Evolutionary conservation across 1,140 invertebrate genomes (phyloP).

Genomic region (Anastatus disparis): DNA sequence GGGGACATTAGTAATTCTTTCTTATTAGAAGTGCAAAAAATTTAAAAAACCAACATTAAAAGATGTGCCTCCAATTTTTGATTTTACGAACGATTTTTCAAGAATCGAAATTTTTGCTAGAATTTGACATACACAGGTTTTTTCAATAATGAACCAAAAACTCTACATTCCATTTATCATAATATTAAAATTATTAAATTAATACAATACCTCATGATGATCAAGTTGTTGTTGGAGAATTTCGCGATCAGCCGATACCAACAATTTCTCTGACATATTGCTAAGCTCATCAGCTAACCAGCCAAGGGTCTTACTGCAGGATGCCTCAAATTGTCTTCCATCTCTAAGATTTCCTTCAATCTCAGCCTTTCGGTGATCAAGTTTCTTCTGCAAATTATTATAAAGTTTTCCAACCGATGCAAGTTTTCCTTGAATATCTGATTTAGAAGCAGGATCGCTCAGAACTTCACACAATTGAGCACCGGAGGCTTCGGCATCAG

Average conservation of each 20-base stretch:
- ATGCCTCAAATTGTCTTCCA: conserved; percentile 86
- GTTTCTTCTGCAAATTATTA: conserved; percentile 85
- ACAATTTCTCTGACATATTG: conserved; percentile 78
- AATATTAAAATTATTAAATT: no score
- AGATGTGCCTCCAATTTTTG: no score
- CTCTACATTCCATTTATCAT: no score
- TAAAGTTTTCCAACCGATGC: conserved; percentile 85
- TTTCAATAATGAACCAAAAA: no score
- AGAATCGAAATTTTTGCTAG: no score
- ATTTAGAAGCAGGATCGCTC: conserved; percentile 89
- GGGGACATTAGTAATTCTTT: no score
- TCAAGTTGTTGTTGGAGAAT: conserved; percentile 87
- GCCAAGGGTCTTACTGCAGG: conserved; percentile 85
- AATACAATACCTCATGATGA: conserved; percentile 76
- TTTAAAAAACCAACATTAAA: no score
- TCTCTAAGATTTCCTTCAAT: conserved; percentile 86
- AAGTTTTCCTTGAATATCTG: conserved; percentile 91
- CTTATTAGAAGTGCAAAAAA: no score
- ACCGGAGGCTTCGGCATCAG: conserved; percentile 88
- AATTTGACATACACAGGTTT: no score
- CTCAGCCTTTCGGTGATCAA: conserved; percentile 90
- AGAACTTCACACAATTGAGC: conserved; percentile 87
- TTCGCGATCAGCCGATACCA: conserved; percentile 87
- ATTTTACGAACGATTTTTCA: no score
- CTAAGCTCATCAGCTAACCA: conserved; percentile 86